These are phyloP conservation scores for Nemotelus pantherinus DNA, from an alignment of 2,888 invertebrate genomes.

Conservation along the genomic window DNA sequence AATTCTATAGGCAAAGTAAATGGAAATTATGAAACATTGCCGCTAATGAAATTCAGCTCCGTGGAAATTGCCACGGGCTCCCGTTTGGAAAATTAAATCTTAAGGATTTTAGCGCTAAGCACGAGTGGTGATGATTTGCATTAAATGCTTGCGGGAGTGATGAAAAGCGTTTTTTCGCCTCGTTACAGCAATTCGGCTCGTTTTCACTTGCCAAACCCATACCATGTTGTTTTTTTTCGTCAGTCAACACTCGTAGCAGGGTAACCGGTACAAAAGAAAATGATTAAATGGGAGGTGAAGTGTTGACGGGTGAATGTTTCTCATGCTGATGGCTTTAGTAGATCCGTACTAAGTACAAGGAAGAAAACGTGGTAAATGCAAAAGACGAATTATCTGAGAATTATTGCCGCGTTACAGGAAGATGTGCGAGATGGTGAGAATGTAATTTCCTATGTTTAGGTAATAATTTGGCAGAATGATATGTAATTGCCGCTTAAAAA, in stretches of 20 bases:
- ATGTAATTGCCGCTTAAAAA: too few relatives aligned
- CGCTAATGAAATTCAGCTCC: slow-evolving; percentile 42
- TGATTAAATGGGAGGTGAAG: slow-evolving; percentile 37
- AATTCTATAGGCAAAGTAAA: slow-evolving; percentile 33
- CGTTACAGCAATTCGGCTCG: slow-evolving; percentile 20
- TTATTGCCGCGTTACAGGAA: not conserved
- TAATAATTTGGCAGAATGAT: not conserved
- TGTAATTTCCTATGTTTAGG: slow-evolving; percentile 6
- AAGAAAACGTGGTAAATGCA: not conserved
- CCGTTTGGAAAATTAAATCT: slow-evolving; percentile 44
- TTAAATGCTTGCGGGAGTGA: slow-evolving; percentile 35
- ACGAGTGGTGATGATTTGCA: slow-evolving; percentile 43
- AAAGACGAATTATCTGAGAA: slow-evolving; percentile 25
- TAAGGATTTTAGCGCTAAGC: slow-evolving; percentile 34
- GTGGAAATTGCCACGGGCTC: slow-evolving; percentile 33
- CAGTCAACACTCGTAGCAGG: not conserved
- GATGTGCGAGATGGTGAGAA: slow-evolving; percentile 3
- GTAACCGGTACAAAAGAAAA: slow-evolving; percentile 9
- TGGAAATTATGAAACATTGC: slow-evolving; percentile 43
- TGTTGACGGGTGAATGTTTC: slow-evolving; percentile 23
- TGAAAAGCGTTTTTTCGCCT: slow-evolving; percentile 28
- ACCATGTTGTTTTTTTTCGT: not conserved
- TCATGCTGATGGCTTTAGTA: not conserved
- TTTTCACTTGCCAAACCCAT: not conserved
- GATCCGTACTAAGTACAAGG: not conserved